Conservation (phyloP, 2,797 vertebrate species). For the Megaceryle alcyon region DNA sequence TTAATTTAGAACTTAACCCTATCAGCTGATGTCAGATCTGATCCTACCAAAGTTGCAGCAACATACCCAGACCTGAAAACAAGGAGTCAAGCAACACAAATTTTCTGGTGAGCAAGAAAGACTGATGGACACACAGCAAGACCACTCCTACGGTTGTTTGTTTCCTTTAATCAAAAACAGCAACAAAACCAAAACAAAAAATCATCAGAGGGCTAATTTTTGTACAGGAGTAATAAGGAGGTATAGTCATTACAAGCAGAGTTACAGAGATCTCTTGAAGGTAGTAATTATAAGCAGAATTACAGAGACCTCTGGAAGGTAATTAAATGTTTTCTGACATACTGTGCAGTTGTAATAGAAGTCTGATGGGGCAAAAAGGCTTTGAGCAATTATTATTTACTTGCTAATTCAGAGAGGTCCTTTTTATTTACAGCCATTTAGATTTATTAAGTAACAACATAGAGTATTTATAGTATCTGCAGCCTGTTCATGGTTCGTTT, state of each 20-base stretch:
- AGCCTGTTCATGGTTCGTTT: constrained; percentile 12
- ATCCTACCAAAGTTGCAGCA: not conserved
- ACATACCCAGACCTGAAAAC: not conserved
- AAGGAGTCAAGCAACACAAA: not conserved
- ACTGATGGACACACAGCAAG: not conserved
- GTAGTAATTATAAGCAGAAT: not conserved
- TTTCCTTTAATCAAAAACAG: not conserved
- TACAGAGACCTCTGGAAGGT: not conserved
- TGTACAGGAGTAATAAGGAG: not conserved
- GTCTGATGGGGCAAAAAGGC: not conserved
- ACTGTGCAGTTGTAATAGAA: not conserved
- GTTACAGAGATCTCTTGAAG: not conserved
- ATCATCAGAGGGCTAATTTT: not conserved
- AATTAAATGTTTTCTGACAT: constrained; percentile 24
- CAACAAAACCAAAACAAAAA: not conserved
- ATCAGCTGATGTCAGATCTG: not conserved
- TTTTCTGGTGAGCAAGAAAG: not conserved
- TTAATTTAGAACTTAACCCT: not conserved
- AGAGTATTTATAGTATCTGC: not conserved
- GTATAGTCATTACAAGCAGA: not conserved
- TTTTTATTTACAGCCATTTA: constrained; percentile 16
- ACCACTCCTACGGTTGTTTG: not conserved
- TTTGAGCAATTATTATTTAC: constrained; percentile 14
- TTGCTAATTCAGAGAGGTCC: not conserved
- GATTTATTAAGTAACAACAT: not conserved